Evolutionary conservation across 2,797 vertebrate genomes (phyloP).

Genomic region (Trachops cirrhosus): DNA sequence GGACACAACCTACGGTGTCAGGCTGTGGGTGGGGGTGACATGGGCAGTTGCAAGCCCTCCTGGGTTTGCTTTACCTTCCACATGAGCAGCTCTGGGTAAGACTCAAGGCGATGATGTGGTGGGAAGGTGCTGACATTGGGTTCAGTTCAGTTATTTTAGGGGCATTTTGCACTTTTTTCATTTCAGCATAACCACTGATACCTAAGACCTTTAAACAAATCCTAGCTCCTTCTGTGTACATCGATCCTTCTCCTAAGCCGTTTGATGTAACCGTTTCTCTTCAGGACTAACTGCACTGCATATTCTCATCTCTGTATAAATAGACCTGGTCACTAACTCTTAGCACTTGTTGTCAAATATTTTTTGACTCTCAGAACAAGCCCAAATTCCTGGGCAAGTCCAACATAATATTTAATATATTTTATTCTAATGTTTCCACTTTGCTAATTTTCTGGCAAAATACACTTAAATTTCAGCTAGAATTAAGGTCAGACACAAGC

Average conservation of each 20-base stretch:
- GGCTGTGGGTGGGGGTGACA: neutral
- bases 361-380: neutral
- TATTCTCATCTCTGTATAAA: neutral
- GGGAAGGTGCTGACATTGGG: neutral
- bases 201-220: neutral
- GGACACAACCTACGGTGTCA: neutral
- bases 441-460: conserved; percentile 29
- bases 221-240: neutral
- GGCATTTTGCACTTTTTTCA: neutral
- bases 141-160: neutral
- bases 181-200: neutral
- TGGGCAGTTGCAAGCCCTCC: neutral
- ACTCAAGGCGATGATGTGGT: neutral
- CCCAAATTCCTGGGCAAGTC: neutral
- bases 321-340: neutral
- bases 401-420: neutral
- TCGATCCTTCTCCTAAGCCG: neutral
- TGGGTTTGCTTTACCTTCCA: neutral
- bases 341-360: neutral
- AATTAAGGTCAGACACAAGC: conserved; percentile 36
- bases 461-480: conserved; percentile 46
- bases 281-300: neutral
- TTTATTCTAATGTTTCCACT: neutral
- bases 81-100: neutral
- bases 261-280: neutral